Evolutionary conservation across 2,797 vertebrate species (phyloP).

Genomic region (Sebastes hopkinsi): DNA sequence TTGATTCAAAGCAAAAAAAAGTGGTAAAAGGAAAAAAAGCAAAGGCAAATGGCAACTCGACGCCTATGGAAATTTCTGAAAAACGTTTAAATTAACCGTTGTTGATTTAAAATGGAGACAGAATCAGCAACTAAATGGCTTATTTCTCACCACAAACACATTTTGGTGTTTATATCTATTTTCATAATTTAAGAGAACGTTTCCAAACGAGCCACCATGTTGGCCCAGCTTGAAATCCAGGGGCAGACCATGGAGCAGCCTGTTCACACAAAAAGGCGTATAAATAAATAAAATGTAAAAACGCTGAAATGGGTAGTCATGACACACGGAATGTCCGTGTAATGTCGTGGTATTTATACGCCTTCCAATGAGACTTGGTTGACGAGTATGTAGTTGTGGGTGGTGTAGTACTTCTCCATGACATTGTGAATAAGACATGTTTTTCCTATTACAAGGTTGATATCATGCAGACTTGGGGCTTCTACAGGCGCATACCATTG

Average conservation of each 20-base stretch:
- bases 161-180: background rate
- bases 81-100: background rate
- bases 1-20: background rate
- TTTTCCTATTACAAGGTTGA: accelerated
- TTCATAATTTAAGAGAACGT: background rate
- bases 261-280: too few species aligned
- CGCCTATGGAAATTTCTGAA: background rate
- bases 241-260: too few species aligned
- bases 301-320: too few species aligned
- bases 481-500: background rate
- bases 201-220: background rate
- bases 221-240: background rate
- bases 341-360: too few species aligned
- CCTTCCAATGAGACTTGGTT: too few species aligned
- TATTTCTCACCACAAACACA: background rate
- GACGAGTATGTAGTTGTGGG: background rate
- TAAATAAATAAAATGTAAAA: too few species aligned
- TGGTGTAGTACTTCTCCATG: background rate
- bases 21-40: background rate
- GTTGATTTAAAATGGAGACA: background rate
- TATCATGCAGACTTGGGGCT: too few species aligned
- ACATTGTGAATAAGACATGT: background rate
- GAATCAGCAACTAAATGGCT: too few species aligned
- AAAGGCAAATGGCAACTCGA: background rate
- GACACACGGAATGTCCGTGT: too few species aligned